Evolutionary conservation across 1,140 invertebrate species (phyloP), one percentile per base, ranked within the genome.

Genomic region (Globodera rostochiensis): DNA sequence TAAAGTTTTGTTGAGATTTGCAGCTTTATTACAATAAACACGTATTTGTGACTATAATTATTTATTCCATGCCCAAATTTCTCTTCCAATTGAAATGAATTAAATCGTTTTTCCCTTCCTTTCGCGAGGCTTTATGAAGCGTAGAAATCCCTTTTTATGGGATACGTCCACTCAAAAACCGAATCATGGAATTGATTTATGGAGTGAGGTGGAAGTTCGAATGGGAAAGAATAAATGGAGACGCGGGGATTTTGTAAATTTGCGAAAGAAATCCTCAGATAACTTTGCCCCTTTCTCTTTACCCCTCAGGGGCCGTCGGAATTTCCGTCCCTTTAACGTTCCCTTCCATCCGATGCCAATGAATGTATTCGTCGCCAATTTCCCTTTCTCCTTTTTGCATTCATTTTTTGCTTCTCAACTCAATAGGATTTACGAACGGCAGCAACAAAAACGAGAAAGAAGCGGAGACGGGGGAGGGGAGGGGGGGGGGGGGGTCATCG

Each of bases 141-240:
- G 69, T 71, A 21, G 36, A 64, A 71, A 45, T 47, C 69, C 36
- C 69, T 71, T 71, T 66, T 66, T 66, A 36, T 71, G 21, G 21
- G 69, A 45, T 71, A 36, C 36, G n/a, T 21, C 60, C 69, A 71
- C 11, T 71, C 25, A 1, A 36, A 71, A 71, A 45, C n/a, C 7
- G 36, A 71, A 5, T 71, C 25, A 71, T 19, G 11, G 13, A 71
- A 71, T 11, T 45, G 36, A 36, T 36, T 36, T 36, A 36, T 36
- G 36, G 36, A 36, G 36, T 36, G 36, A 36, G 36, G 36, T 36
- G 36, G 36, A 36, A 36, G 2, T 47, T 71, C 19, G 67, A 19
- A n/a, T 71, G 69, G 6, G 21, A 21, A 53, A 64, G 13, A 64
- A 60, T 60, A 6, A 50, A 50, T 1, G 7, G 0, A 3, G 11